Base-by-base conservation (phyloP, 2,113 vertebrate species). In the Psettodes erumei region DNA sequence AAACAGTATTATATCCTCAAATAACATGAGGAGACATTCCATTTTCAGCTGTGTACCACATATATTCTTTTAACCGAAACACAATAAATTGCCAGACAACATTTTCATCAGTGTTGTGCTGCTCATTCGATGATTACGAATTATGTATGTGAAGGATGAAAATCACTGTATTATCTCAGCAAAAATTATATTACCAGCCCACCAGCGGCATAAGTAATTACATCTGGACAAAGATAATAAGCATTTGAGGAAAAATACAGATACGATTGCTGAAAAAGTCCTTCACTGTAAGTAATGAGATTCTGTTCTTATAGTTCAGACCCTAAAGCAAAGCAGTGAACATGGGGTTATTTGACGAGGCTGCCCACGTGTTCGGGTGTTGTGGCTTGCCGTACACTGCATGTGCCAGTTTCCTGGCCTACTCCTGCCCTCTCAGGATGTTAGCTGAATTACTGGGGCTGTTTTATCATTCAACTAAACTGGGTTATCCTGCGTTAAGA, bases 161-260 rank as follows among this genome's bases (percentile, higher is more conserved):
- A 62, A 64, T 62, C 23, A 40, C 51, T 27, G 28, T n/a, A 37
- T 50, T 67, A 72, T 56, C 19, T 48, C 40, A 48, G 45, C 60
- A 38, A 59, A 37, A 63, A 69, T 69, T 3, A 45, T 4, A 68
- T 69, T 38, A 56, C 18, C 18, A 38, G 30, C 16, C 28, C 43
- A 64, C 18, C 18, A 38, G 12, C 2, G 1, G 47, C 40, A 27
- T 54, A 40, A 69, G 10, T 13, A 18, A 51, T 19, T 58, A n/a
- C 8, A 47, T 70, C 35, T 25, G 12, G 30, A 48, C 18, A 65
- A 16, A 33, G 10, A 2, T 42, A 68, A 51, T 45, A 40, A 58
- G n/a, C 21, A 28, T 33, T 33, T 56, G n/a, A 40, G 40, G 25
- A 25, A 38, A 56, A 27, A 38, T 6, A 45, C 30, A 60, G 19